Base-by-base conservation (phyloP, 2,888 invertebrate species). In the Eurytoma californica region DNA sequence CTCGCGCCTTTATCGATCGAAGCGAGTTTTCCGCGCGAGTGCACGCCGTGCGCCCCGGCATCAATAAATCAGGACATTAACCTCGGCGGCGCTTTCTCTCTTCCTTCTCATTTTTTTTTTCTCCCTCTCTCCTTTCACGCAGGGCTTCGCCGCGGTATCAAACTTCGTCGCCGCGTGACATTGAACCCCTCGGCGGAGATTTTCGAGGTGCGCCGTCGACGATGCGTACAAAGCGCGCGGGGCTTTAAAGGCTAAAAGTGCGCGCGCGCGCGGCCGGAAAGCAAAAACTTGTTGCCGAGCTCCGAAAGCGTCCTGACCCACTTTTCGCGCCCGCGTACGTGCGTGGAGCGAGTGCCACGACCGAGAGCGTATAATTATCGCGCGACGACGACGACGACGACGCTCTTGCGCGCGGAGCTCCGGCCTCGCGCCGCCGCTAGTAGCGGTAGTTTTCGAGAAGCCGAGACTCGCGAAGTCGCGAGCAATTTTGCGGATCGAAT, bases 251-350 rank as follows among this genome's bases (percentile, higher is more conserved):
- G 49, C 76, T 61, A 76, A 76, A 69, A 76, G 69, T 69, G 55
- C 76, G 20, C 72, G 30, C n/a, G 53, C 20, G 18, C 3, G 0
- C 5, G 28, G 24, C 61, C 57, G 78, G 68, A 60, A 60, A 78
- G 72, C 78, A 78, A 73, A 78, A 78, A 78, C 78, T 78, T 78
- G 78, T 78, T 78, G 78, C 24, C 78, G 68, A 61, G 72, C 58
- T 58, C 70, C 70, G 66, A 77, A 77, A 77, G 39, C 39, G 72
- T 72, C 65, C 70, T 77, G 77, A 77, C 77, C 77, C 49, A 77
- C 72, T 77, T 77, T 53, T 24, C 12, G 24, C 63, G 60, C 24
- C 60, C 3, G 13, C 51, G 12, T 24, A 39, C 49, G 61, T 55
- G 39, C 24, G 14, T 18, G 24, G 24, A 14, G 9, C 47, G 57